Percentiles rank a stretch among this genome's conserved stretches.
Evolutionary conservation across 2,797 vertebrate species (phyloP).

Genomic region (Rhinella marina): DNA sequence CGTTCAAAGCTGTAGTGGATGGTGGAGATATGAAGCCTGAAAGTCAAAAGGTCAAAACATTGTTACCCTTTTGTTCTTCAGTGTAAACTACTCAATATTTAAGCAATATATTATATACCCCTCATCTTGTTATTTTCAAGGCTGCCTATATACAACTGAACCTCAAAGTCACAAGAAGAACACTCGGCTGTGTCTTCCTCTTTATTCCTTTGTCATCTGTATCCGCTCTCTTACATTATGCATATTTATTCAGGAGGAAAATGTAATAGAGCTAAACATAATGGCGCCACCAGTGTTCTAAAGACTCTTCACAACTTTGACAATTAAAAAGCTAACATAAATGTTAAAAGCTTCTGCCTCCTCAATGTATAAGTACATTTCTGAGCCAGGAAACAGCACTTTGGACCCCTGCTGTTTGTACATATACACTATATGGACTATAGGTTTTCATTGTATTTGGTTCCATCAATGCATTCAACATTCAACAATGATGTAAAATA

Average conservation of each 20-base stretch:
- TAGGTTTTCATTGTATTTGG: not conserved
- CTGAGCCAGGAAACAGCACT: constrained; percentile 5
- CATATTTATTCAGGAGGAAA: not conserved
- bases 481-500: not conserved
- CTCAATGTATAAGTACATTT: not conserved
- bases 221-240: not conserved
- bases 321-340: not conserved
- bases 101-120: not conserved
- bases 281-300: not conserved
- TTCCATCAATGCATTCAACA: not conserved
- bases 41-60: too few species aligned
- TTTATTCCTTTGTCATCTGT: not conserved
- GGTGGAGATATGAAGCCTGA: too few species aligned
- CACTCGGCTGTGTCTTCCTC: not conserved
- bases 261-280: not conserved
- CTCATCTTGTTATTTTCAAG: not conserved
- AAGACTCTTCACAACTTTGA: constrained; percentile 4
- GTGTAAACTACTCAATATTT: too few species aligned
- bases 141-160: not conserved
- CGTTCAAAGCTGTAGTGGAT: too few species aligned
- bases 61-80: too few species aligned
- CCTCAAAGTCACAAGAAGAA: too few species aligned
- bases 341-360: not conserved
- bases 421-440: not conserved
- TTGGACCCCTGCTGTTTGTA: not conserved